Conservation (phyloP, 2,888 invertebrate species). For the Trissonchulus latispiculum region DNA sequence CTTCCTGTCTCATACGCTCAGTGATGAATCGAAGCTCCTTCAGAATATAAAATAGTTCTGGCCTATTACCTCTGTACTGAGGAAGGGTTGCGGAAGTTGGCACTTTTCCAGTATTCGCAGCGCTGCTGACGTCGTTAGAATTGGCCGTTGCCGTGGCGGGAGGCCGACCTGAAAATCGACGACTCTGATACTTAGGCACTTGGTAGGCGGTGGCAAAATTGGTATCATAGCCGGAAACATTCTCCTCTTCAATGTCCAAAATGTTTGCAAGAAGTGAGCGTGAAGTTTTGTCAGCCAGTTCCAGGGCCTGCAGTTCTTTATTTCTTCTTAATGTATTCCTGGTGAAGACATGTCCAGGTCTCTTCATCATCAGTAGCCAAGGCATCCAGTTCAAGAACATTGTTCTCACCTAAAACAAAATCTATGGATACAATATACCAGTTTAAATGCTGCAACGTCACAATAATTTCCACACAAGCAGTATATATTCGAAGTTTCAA, state of each 20-base stretch:
- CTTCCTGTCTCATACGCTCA: constrained; percentile 18
- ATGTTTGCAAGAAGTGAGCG: constrained; percentile 7
- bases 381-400: constrained; percentile 19
- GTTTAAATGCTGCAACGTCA: too few relatives aligned
- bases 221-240: too few relatives aligned
- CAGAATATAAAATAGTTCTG: constrained; percentile 7
- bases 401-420: constrained; percentile 19
- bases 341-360: constrained; percentile 3
- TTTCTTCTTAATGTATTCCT: neutral
- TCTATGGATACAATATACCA: too few relatives aligned
- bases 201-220: too few relatives aligned
- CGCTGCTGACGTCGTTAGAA: too few relatives aligned
- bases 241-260: constrained; percentile 14
- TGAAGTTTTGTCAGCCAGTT: too few relatives aligned
- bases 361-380: constrained; percentile 13
- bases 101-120: neutral
- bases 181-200: too few relatives aligned
- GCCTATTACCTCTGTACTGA: neutral
- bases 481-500: too few relatives aligned
- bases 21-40: constrained; percentile 14
- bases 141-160: neutral
- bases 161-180: neutral
- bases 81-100: too few relatives aligned
- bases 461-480: too few relatives aligned
- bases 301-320: neutral